A percentile compares a stretch with the other conserved stretches of the same genome.
These are phyloP conservation scores for Falcaria lacertinaria DNA, from an alignment of 2,888 invertebrate genomes.

Conservation along the genomic window DNA sequence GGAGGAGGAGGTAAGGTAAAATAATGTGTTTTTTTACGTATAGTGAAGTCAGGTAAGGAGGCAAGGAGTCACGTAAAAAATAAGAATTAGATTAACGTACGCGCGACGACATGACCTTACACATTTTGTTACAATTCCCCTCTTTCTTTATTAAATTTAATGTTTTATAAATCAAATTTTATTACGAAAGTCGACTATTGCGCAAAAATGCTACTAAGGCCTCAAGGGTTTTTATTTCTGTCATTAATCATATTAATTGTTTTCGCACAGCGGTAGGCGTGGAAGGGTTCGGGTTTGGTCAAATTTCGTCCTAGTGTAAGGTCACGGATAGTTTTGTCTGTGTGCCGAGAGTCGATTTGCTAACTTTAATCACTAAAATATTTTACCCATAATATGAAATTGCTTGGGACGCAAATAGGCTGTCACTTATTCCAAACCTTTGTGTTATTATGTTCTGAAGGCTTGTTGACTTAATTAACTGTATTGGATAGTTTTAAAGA, in stretches of 20 bases:
- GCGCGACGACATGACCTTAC: conserved; percentile 4
- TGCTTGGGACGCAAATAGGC: no score
- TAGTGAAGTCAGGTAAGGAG: no score
- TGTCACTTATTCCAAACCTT: no score
- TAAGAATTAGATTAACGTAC: background rate
- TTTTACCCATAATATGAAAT: no score
- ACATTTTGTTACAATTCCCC: conserved; percentile 19
- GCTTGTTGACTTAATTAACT: no score
- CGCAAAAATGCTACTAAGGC: conserved; percentile 64
- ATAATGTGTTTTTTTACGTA: no score
- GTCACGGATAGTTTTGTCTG: conserved; percentile 26
- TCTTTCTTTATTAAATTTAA: conserved; percentile 40
- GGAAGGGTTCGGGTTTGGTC: conserved; percentile 41
- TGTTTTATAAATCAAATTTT: conserved; percentile 57
- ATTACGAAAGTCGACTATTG: conserved; percentile 59
- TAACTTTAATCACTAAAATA: conserved; percentile 26
- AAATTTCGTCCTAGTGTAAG: conserved; percentile 28
- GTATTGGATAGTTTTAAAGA: no score
- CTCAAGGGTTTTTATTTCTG: conserved; percentile 67
- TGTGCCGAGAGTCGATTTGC: conserved; percentile 26
- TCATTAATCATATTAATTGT: conserved; percentile 74
- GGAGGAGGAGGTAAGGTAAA: no score
- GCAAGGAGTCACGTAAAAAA: background rate
- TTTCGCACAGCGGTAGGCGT: conserved; percentile 42
- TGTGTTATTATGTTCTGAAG: no score